Evolutionary conservation across 2,888 invertebrate species (phyloP).

Genomic region (Smittia sp.): DNA sequence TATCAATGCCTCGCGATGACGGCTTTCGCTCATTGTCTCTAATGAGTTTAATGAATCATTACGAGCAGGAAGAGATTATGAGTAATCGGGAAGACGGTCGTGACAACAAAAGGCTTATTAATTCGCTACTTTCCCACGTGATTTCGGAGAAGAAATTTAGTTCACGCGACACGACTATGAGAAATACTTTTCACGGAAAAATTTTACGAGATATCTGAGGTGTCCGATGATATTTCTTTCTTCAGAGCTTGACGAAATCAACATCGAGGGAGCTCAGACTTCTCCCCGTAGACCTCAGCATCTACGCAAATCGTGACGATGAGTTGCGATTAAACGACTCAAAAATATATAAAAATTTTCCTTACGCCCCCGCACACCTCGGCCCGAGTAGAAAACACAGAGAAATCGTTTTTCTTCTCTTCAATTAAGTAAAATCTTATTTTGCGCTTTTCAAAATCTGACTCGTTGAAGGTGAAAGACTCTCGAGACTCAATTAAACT

Average conservation of each 20-base stretch:
- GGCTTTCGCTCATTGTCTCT: conserved; percentile 16
- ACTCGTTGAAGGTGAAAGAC: neutral
- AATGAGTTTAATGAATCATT: conserved; percentile 17
- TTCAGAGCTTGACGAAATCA: too few relatives aligned
- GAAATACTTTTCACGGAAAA: too few relatives aligned
- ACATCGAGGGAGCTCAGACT: too few relatives aligned
- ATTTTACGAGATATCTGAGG: too few relatives aligned
- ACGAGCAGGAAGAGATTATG: conserved; percentile 48
- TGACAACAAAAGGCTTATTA: neutral
- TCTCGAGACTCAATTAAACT: neutral
- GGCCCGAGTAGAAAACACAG: neutral
- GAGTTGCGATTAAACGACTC: neutral
- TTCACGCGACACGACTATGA: too few relatives aligned
- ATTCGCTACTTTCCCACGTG: neutral
- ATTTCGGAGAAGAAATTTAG: too few relatives aligned
- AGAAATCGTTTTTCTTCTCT: neutral
- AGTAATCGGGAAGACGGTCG: conserved; percentile 46
- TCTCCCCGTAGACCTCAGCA: too few relatives aligned
- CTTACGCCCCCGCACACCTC: neutral
- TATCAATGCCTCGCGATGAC: conserved; percentile 31
- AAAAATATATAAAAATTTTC: neutral
- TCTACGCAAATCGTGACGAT: neutral
- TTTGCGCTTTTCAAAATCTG: neutral
- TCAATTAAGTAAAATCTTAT: neutral
- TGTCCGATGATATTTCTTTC: too few relatives aligned